Conservation (phyloP, 1,140 invertebrate genomes). For the Zaprionus africanus region DNA sequence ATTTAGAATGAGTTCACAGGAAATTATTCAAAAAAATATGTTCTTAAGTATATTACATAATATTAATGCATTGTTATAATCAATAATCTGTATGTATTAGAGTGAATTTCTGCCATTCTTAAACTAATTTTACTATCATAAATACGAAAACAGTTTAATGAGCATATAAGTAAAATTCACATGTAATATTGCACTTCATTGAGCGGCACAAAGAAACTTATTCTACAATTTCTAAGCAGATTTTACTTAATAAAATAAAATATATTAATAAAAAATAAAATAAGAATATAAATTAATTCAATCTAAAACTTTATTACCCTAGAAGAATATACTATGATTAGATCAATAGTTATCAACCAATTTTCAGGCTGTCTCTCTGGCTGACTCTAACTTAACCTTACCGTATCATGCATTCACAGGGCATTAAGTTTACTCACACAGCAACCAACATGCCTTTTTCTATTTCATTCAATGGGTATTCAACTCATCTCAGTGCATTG, state of each 20-base stretch:
- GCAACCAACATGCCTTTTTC: constrained; percentile 22
- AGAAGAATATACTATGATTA: no score
- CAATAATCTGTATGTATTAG: no score
- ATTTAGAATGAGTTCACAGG: no score
- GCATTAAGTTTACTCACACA: background rate
- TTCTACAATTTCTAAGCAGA: background rate
- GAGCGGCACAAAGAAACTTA: background rate
- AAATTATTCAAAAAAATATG: no score
- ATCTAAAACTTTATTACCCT: background rate
- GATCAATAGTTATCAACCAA: background rate
- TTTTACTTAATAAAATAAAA: background rate
- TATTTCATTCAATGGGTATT: constrained; percentile 13
- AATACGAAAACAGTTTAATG: no score
- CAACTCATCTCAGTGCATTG: constrained; percentile 39
- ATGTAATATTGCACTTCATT: no score
- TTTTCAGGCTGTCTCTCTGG: background rate
- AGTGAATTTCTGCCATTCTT: no score
- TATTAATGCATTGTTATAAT: no score
- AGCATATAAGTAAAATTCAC: background rate
- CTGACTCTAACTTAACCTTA: background rate
- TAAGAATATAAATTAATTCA: background rate
- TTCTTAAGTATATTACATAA: no score
- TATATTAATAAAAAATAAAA: no score
- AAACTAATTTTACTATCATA: no score
- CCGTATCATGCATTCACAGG: background rate